A percentile compares a stretch with the other conserved stretches of the same genome.
Conservation (phyloP, 2,797 vertebrate species). For the Acestrorhynchus altus region DNA sequence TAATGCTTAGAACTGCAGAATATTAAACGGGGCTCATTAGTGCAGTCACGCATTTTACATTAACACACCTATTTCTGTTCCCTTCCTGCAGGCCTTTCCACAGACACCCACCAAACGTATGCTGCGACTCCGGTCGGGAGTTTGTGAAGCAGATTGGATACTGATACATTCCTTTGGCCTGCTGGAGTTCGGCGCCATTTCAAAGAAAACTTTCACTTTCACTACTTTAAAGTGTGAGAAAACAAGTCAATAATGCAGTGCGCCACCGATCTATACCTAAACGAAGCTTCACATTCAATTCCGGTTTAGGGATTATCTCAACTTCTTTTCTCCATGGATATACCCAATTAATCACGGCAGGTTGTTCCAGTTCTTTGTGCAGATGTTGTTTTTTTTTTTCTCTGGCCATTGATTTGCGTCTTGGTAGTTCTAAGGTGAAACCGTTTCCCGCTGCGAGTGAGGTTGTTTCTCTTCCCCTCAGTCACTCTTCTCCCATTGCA, state of each 20-base stretch:
- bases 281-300: constrained; percentile 82
- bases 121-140: constrained; percentile 44
- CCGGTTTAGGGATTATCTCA: constrained; percentile 77
- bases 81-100: constrained; percentile 69
- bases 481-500: constrained; percentile 32
- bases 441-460: constrained; percentile 22
- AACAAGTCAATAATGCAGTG: constrained; percentile 78
- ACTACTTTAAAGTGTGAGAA: constrained; percentile 73
- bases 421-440: constrained; percentile 36
- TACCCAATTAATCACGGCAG: constrained; percentile 75
- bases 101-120: constrained; percentile 55
- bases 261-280: constrained; percentile 78
- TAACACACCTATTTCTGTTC: constrained; percentile 78
- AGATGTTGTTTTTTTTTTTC: constrained; percentile 33
- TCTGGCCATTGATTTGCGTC: constrained; percentile 33
- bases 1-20: constrained; percentile 77
- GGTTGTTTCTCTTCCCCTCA: constrained; percentile 23
- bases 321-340: constrained; percentile 69
- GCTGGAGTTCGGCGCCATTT: constrained; percentile 71
- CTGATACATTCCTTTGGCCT: constrained; percentile 67
- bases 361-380: constrained; percentile 71
- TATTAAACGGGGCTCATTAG: constrained; percentile 81
- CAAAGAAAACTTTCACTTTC: constrained; percentile 61
- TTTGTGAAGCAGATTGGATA: constrained; percentile 68
- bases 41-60: constrained; percentile 80